Evolutionary conservation across 2,797 vertebrate species (phyloP), one percentile per base, ranked within the genome.

Genomic region (Poeciliopsis paucimaculata): DNA sequence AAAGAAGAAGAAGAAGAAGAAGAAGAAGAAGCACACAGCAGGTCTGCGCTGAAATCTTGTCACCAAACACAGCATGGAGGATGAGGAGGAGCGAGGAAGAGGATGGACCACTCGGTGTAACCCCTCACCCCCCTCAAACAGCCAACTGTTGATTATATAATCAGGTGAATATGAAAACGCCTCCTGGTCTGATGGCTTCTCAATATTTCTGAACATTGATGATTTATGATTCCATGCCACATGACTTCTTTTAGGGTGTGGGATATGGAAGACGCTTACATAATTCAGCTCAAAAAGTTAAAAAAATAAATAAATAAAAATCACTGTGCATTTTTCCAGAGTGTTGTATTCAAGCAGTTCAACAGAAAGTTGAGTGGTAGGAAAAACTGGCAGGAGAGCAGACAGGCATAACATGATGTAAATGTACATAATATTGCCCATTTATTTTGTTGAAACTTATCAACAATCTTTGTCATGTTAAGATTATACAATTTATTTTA

Each of bases 121-220:
- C 16, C 36, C 20, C 62, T 2, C 2, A 23, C 46, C 60, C 9
- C 75, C 79, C 75, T 2, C 20, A 0, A 18, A 73, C n/a, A 31
- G 74, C 64, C 76, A 84, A 79, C 79, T 87, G 85, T 85, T 86
- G 81, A 75, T 88, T 55, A 73, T 80, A 39, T 77, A 81, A 83
- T 78, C 74, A 70, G 76, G 28, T 45, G 43, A 57, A 34, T n/a
- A 28, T 71, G 39, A 71, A 70, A 13, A 70, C 43, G 20, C 36
- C 23, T 70, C 43, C 23, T 41, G 36, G 13, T 62, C 28, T 62
- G 34, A 36, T 10, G 31, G 60, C 9, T 36, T 10, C 16, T 36
- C 62, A 36, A 9, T 36, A 11, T 64, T 34, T 64, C n/a, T 34
- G 15, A 20, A 15, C 12, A 36, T 34, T 7, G 18, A 34, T 10